Conservation (phyloP, 2,888 invertebrate genomes). For the Pheosia tremula region DNA sequence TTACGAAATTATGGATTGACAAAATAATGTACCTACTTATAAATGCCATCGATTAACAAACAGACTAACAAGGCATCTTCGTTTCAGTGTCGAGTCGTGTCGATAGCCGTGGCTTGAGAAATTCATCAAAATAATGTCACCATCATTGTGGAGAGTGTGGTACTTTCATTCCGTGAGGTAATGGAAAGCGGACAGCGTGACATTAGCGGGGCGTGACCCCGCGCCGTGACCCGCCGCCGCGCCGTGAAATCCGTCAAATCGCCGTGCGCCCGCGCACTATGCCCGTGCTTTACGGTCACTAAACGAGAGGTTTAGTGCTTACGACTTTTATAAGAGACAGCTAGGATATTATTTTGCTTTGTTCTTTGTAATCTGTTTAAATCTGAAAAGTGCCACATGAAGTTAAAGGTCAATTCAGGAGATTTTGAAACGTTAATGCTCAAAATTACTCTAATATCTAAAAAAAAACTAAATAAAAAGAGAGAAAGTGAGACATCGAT, state of each 20-base stretch:
- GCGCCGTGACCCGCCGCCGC: conserved; percentile 69
- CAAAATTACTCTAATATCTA: no score
- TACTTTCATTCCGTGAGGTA: conserved; percentile 69
- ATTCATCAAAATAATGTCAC: conserved; percentile 37
- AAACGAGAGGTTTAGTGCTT: conserved; percentile 33
- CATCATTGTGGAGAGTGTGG: conserved; percentile 46
- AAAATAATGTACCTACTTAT: no score
- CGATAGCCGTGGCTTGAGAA: conserved; percentile 3
- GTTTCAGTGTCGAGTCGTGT: background rate
- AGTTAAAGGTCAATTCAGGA: no score
- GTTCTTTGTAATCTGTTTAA: no score
- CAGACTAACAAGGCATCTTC: background rate
- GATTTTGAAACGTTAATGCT: no score
- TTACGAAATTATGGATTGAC: no score
- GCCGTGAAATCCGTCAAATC: conserved; percentile 82
- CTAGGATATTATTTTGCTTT: no score
- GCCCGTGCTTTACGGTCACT: conserved; percentile 56
- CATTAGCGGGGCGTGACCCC: conserved; percentile 76
- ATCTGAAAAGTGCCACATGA: no score
- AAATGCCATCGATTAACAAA: background rate
- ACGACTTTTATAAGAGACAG: conserved; percentile 24
- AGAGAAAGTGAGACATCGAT: no score
- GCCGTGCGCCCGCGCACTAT: conserved; percentile 76
- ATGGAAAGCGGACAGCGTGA: conserved; percentile 74
- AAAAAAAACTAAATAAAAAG: no score